Percentiles rank a stretch among this genome's conserved stretches.
phyloP scores from a whole-genome alignment of 2,797 vertebrate genomes.

The Falco peregrinus region DNA sequence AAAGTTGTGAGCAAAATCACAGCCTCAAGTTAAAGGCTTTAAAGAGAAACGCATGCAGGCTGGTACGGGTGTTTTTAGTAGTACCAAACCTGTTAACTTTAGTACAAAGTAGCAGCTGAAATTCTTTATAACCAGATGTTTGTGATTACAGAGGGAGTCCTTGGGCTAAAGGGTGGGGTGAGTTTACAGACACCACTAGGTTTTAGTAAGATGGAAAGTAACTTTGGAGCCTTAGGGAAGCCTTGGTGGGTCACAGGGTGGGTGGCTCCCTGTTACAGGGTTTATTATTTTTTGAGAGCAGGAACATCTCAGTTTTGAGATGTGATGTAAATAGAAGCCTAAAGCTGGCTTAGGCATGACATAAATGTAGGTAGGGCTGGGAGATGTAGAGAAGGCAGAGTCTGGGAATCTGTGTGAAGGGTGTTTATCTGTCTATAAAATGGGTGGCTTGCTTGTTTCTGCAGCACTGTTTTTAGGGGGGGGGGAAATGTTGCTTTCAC shows the following conservation, averaged over 20 bases:
- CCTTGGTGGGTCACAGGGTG: neutral
- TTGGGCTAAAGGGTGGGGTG: neutral
- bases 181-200: neutral
- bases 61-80: neutral
- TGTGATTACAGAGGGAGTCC: neutral
- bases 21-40: neutral
- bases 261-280: neutral
- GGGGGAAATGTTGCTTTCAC: neutral
- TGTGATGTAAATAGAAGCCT: neutral
- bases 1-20: neutral
- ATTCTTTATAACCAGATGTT: neutral
- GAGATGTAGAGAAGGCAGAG: neutral
- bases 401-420: neutral
- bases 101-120: neutral
- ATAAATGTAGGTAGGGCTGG: neutral
- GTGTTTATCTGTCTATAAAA: neutral
- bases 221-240: neutral
- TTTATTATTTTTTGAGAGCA: neutral
- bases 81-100: neutral
- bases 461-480: rapidly evolving
- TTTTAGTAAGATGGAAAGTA: neutral
- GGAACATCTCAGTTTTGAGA: neutral
- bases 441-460: neutral
- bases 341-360: neutral
- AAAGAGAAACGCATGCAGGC: neutral